phyloP scores from a whole-genome alignment of 1,140 invertebrate species.

The Stegodyphus dumicola region DNA sequence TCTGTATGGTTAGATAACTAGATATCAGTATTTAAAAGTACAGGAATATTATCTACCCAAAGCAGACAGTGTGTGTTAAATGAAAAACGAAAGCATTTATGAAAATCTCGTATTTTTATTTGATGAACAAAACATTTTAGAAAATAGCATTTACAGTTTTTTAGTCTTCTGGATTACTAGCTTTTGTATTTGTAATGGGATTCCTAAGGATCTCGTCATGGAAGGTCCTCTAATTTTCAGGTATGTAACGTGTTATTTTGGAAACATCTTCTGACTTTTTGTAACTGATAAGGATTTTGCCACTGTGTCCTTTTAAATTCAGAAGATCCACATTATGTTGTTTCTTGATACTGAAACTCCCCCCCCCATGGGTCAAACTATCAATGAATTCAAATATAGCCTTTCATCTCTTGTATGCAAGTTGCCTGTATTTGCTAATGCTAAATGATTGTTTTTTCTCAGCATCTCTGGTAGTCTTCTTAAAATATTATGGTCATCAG shows the following conservation, averaged over 20 bases:
- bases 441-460: conserved; percentile 13
- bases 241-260: conserved; percentile 7
- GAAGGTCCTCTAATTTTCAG: neutral
- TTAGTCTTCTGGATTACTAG: neutral
- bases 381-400: conserved; percentile 11
- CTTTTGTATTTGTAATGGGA: neutral
- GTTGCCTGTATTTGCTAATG: conserved; percentile 1
- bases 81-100: too few relatives aligned
- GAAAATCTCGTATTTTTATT: too few relatives aligned
- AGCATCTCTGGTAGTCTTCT: neutral
- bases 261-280: neutral
- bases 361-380: neutral
- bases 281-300: neutral
- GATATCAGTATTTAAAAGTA: too few relatives aligned
- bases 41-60: too few relatives aligned
- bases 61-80: too few relatives aligned
- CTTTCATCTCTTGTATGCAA: neutral
- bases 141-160: neutral
- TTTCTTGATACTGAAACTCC: neutral
- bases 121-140: too few relatives aligned
- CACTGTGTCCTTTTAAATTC: neutral
- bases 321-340: neutral
- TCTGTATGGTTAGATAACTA: too few relatives aligned
- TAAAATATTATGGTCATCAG: neutral
- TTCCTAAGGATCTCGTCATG: conserved; percentile 1